Conservation (phyloP, 2,113 vertebrate species). For the Albula glossodonta region DNA sequence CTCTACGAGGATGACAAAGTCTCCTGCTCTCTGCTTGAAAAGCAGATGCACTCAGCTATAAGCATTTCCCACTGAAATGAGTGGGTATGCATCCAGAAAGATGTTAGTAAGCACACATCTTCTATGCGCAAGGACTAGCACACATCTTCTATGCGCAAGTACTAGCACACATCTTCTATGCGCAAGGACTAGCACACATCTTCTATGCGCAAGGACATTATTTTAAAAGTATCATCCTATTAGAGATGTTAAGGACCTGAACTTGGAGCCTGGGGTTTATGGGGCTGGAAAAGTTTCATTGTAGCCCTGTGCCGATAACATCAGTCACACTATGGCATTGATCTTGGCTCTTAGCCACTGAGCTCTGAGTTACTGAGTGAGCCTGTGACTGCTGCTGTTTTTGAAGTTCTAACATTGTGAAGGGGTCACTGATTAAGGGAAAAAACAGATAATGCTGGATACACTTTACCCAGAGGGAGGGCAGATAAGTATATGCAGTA, state of each 20-base stretch:
- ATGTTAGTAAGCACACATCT: not conserved
- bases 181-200: too few species aligned
- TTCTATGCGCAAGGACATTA: too few species aligned
- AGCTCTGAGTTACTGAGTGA: not conserved
- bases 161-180: too few species aligned
- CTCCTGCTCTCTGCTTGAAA: not conserved
- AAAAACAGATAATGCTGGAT: conserved; percentile 39
- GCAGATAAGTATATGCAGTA: conserved; percentile 12
- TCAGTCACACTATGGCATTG: not conserved
- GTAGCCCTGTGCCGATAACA: not conserved
- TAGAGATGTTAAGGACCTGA: too few species aligned
- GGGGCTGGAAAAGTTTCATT: not conserved
- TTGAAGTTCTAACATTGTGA: not conserved
- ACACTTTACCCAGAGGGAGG: conserved; percentile 25
- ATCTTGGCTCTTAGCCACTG: not conserved
- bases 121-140: not conserved
- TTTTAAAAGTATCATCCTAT: too few species aligned
- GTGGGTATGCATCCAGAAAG: not conserved
- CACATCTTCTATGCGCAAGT: too few species aligned
- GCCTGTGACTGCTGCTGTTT: not conserved
- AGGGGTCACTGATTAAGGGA: conserved; percentile 2
- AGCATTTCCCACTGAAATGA: not conserved
- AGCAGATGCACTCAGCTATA: too few species aligned
- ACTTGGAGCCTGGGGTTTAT: too few species aligned
- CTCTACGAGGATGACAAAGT: not conserved